Evolutionary conservation across 2,888 invertebrate species (phyloP).

Genomic region (Bombylius discolor): DNA sequence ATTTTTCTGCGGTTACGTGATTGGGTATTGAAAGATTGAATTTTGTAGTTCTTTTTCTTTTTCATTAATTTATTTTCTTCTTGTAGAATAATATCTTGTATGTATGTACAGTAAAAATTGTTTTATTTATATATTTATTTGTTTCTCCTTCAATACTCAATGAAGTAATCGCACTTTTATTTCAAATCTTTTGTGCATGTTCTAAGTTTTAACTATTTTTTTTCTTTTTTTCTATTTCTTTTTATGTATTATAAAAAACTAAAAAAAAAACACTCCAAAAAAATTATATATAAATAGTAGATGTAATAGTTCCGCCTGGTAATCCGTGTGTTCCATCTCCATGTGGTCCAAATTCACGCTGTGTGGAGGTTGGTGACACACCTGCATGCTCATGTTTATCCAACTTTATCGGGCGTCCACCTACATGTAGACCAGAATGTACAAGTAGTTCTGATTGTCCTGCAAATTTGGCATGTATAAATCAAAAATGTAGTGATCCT

Average conservation of each 20-base stretch:
- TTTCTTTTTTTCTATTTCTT: slow-evolving; percentile 10
- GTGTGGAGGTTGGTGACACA: slow-evolving; percentile 60
- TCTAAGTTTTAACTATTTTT: not conserved
- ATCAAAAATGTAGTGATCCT: slow-evolving; percentile 64
- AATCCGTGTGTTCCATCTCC: slow-evolving; percentile 75
- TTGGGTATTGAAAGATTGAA: no score
- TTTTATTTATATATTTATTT: no score
- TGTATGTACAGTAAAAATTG: not conserved
- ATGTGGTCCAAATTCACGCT: slow-evolving; percentile 75
- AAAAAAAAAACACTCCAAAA: not conserved
- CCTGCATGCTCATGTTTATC: slow-evolving; percentile 70
- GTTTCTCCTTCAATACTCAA: no score
- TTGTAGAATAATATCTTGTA: slow-evolving; percentile 4
- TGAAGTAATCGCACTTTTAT: no score
- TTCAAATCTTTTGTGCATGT: not conserved
- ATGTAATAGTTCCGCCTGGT: slow-evolving; percentile 41
- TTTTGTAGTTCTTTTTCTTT: slow-evolving; percentile 6
- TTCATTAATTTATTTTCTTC: not conserved
- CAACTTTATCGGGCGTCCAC: slow-evolving; percentile 69
- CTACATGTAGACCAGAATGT: slow-evolving; percentile 72
- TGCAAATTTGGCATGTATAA: slow-evolving; percentile 61
- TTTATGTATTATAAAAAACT: slow-evolving; percentile 4
- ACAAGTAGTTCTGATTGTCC: slow-evolving; percentile 60
- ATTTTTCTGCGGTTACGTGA: slow-evolving; percentile 1
- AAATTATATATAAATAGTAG: slow-evolving; percentile 26